phyloP scores from a whole-genome alignment of 2,888 invertebrate species.

The Siphonodentalium dalli region DNA sequence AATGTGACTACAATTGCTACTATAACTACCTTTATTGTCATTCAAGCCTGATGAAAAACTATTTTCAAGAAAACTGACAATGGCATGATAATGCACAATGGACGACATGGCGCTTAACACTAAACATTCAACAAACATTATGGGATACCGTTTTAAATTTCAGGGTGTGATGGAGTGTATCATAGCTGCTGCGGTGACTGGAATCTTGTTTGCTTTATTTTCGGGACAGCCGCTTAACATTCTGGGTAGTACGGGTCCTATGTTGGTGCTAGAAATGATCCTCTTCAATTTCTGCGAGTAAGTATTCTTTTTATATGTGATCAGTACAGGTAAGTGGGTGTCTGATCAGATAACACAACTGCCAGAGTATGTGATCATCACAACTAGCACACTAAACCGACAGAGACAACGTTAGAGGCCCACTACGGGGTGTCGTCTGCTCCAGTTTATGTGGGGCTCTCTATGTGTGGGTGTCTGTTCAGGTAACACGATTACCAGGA shows the following conservation, averaged over 20 bases:
- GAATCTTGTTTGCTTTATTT: slow-evolving; percentile 59
- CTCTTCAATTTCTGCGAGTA: slow-evolving; percentile 90
- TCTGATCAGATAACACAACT: too few species aligned
- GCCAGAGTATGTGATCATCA: too few species aligned
- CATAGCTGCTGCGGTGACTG: slow-evolving; percentile 65
- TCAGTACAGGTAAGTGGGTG: too few species aligned
- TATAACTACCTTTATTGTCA: too few species aligned
- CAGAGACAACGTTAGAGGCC: too few species aligned
- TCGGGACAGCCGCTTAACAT: slow-evolving; percentile 67
- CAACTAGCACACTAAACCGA: too few species aligned
- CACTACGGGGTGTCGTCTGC: too few species aligned
- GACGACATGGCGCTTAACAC: not conserved
- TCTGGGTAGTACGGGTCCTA: slow-evolving; percentile 65
- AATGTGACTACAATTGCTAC: not conserved
- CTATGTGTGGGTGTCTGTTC: too few species aligned
- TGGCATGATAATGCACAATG: not conserved
- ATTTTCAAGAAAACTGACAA: not conserved
- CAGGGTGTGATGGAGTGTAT: slow-evolving; percentile 69
- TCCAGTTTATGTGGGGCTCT: too few species aligned
- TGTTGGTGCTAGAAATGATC: slow-evolving; percentile 76
- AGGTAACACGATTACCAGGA: too few species aligned
- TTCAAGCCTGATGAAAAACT: not conserved
- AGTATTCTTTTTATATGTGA: too few species aligned
- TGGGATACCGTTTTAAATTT: not conserved
- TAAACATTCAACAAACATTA: not conserved